Evolutionary conservation across 1,140 invertebrate genomes (phyloP), one percentile per base, ranked within the genome.

Genomic region (fruit fly (Drosophila melanogaster)): DNA sequence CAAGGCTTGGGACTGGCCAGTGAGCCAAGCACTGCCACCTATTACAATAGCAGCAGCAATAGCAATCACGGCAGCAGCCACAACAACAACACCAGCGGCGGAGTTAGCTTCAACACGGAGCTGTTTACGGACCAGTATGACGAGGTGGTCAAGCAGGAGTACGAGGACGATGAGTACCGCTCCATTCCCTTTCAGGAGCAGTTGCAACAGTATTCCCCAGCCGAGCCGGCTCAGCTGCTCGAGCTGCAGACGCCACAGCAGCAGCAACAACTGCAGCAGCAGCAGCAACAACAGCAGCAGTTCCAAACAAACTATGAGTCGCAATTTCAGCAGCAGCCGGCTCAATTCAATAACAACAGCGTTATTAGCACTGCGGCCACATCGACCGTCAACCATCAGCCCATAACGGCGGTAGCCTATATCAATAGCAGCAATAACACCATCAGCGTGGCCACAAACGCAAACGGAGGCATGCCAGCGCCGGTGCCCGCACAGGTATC

Each of bases 51-150:
- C 37, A 66, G 66, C 43, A 70, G 54, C 66, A 81, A 60, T 15
- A 81, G 44, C 38, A 81, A 54, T 38, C 69, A 64, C 14, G 62
- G 35, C 24, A 85, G 37, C 41, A 67, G 56, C 53, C 75, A 60
- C 37, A 78, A 66, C 35, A 84, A 67, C 26, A 84, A 77, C 57
- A 73, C 72, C 44, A 80, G 51, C 53, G 66, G 51, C 33, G 66
- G 53, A 1, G 58, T 84, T 46, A 73, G 73, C 55, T 90, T 89
- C 40, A 90, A 60, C 71, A 84, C 87, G 7, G 87, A 90, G 69
- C 56, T 90, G n/a, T 90, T 90, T 15, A 87, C 79, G 11, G 87
- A 90, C 67, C 79, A 90, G 50, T 90, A 90, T 26, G 87, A 90
- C 15, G 87, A 87, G 24, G 71, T 73, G 24, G 77, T 89, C 17